Conservation (phyloP, 2,113 vertebrate genomes). For the Ailurus styani region DNA sequence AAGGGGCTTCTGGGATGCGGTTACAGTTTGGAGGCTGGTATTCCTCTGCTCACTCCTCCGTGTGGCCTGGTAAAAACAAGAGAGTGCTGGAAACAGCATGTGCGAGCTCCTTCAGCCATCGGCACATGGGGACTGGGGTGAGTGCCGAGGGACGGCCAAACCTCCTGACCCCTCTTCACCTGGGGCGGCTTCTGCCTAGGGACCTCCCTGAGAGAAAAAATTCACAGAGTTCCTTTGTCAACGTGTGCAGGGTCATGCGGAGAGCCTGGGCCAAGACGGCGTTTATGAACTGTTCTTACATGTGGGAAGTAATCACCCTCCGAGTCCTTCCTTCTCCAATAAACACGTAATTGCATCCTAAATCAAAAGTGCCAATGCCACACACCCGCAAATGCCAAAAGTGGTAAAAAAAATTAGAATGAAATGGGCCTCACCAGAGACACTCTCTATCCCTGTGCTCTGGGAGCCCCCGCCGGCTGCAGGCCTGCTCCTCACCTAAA, state of each 20-base stretch:
- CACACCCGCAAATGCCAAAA: neutral
- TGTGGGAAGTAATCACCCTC: neutral
- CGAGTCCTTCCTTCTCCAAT: neutral
- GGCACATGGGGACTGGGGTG: neutral
- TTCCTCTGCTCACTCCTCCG: accelerated
- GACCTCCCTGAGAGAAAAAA: neutral
- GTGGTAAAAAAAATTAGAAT: neutral
- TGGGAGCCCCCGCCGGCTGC: neutral
- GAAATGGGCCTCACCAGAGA: neutral
- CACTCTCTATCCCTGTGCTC: neutral
- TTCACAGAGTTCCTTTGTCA: neutral
- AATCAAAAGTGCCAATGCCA: neutral
- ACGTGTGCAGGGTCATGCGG: neutral
- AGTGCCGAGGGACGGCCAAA: neutral
- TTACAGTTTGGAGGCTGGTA: no score
- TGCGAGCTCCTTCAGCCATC: neutral
- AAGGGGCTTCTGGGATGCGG: neutral
- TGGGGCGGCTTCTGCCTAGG: neutral
- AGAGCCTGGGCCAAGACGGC: neutral
- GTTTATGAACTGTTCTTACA: neutral
- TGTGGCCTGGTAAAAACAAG: neutral
- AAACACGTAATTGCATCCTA: neutral
- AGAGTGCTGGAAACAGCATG: neutral
- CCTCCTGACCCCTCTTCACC: neutral
- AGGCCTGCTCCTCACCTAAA: neutral